Percentiles rank a stretch among this genome's conserved stretches.
These are phyloP conservation scores for Andrena bucephala DNA, from an alignment of 2,888 invertebrate species.

Conservation along the genomic window DNA sequence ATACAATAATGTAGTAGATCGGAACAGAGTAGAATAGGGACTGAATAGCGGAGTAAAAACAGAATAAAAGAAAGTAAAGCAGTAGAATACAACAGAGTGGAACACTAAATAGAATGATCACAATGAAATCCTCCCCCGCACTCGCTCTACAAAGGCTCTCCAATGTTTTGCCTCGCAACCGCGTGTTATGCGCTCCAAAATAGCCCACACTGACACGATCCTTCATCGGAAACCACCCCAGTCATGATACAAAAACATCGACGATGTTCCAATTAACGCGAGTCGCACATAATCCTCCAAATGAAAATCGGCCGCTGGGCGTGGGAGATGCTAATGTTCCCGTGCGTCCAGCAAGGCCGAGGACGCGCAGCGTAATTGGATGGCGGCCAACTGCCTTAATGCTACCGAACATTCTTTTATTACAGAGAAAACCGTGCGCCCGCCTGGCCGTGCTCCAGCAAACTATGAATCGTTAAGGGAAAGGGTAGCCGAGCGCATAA, in stretches of 20 bases:
- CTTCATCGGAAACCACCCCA: background rate
- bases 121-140: background rate
- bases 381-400: conserved; percentile 45
- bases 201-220: too few relatives aligned
- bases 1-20: background rate
- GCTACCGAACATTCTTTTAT: conserved; percentile 53
- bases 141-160: background rate
- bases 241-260: background rate
- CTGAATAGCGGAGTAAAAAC: background rate
- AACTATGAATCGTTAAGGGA: conserved; percentile 53
- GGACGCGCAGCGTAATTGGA: conserved; percentile 55
- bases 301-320: conserved; percentile 14
- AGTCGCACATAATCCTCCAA: background rate
- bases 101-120: background rate
- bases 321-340: conserved; percentile 38
- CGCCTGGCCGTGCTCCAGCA: conserved; percentile 58
- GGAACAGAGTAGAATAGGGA: background rate
- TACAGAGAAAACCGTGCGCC: conserved; percentile 26
- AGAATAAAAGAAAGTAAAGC: background rate
- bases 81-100: background rate
- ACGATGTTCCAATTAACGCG: conserved; percentile 16
- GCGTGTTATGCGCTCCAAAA: too few relatives aligned
- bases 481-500: conserved; percentile 33
- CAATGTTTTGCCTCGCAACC: too few relatives aligned
- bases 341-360: conserved; percentile 47